Conservation (phyloP, 2,113 vertebrate species). For the Taxidea taxus region DNA sequence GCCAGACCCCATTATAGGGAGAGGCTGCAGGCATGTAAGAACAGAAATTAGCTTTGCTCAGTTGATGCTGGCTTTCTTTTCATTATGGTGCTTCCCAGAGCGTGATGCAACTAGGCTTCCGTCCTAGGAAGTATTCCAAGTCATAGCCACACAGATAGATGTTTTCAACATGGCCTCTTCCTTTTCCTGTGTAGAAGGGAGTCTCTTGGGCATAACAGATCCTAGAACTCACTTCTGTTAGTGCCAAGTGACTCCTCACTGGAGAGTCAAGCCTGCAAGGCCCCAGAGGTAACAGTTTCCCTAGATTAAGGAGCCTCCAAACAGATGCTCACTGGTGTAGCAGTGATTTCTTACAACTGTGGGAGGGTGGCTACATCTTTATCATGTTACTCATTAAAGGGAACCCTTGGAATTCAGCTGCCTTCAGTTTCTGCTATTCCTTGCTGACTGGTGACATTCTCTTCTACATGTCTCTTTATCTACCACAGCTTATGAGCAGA, state of each 20-base stretch:
- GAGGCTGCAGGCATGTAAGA: neutral
- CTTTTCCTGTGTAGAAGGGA: neutral
- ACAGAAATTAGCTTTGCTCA: slow-evolving; percentile 29
- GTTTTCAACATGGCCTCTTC: neutral
- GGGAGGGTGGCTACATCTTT: neutral
- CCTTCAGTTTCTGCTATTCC: neutral
- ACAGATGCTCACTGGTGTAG: neutral
- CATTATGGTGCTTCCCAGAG: neutral
- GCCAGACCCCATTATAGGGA: neutral
- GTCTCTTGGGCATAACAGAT: neutral
- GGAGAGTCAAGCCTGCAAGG: neutral
- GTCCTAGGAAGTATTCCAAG: neutral
- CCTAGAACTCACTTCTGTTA: neutral
- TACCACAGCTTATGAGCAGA: neutral
- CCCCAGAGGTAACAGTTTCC: slow-evolving; percentile 6
- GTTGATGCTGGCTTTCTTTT: neutral
- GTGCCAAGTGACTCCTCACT: neutral
- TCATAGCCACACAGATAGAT: neutral
- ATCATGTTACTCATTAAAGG: slow-evolving; percentile 19
- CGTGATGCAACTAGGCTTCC: neutral
- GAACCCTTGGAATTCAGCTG: neutral
- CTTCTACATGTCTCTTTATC: neutral
- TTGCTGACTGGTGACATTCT: neutral
- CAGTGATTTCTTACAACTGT: slow-evolving; percentile 6
- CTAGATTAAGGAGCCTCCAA: neutral